Conservation (phyloP, 2,888 invertebrate species). For the Fragum whitleyi region DNA sequence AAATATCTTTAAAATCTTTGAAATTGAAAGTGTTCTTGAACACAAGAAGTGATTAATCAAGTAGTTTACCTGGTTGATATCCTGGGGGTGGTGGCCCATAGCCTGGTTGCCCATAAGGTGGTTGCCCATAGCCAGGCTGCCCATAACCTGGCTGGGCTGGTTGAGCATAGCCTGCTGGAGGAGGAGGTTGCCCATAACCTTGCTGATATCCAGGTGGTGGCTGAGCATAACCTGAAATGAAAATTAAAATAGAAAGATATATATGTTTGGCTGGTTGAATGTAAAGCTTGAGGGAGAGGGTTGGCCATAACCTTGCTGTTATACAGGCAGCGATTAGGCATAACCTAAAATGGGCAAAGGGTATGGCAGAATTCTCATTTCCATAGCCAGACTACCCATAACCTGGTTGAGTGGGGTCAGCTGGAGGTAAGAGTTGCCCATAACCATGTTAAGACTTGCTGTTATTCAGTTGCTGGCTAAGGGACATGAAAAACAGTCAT, state of each 20-base stretch:
- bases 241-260: too few species aligned
- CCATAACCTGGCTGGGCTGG: conserved; percentile 46
- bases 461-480: too few species aligned
- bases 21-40: too few species aligned
- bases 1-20: too few species aligned
- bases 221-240: conserved; percentile 6
- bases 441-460: background rate
- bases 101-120: conserved; percentile 42
- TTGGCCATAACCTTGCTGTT: conserved; percentile 3
- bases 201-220: conserved; percentile 22
- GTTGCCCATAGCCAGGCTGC: conserved; percentile 45
- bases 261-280: conserved; percentile 43
- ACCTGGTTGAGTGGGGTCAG: background rate
- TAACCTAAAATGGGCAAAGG: conserved; percentile 3
- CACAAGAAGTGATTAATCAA: too few species aligned
- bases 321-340: conserved; percentile 9
- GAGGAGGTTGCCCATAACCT: conserved; percentile 18
- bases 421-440: background rate
- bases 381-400: background rate
- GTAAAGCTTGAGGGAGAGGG: conserved; percentile 42
- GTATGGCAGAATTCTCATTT: too few species aligned
- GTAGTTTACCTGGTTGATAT: conserved; percentile 7
- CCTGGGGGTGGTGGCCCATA: conserved; percentile 37
- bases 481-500: too few species aligned
- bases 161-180: conserved; percentile 47